phyloP scores from a whole-genome alignment of 2,888 invertebrate genomes.

The Lycophotia porphyrea region DNA sequence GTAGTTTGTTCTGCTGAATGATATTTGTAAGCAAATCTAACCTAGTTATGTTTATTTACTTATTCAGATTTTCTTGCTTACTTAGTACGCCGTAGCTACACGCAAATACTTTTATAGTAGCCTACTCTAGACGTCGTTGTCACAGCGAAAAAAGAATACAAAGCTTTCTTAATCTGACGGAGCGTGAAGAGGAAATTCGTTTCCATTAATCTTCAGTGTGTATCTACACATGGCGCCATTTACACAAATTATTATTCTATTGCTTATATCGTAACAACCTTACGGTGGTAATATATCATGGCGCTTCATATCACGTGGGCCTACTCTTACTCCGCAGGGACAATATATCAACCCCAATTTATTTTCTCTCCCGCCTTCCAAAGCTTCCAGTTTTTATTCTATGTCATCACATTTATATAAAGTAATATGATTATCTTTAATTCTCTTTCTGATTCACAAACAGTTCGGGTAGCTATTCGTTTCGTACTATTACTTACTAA shows the following conservation, averaged over 20 bases:
- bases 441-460: slow-evolving; percentile 39
- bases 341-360: slow-evolving; percentile 84
- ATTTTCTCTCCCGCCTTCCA: slow-evolving; percentile 81
- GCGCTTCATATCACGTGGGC: slow-evolving; percentile 77
- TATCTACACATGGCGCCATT: slow-evolving; percentile 52
- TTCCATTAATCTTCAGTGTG: slow-evolving; percentile 48
- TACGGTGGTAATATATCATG: slow-evolving; percentile 78
- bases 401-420: slow-evolving; percentile 51
- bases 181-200: slow-evolving; percentile 32
- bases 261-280: slow-evolving; percentile 52
- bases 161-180: slow-evolving; percentile 43
- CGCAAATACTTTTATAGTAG: slow-evolving; percentile 20
- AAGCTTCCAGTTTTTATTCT: slow-evolving; percentile 74
- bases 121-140: slow-evolving; percentile 13
- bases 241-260: slow-evolving; percentile 59
- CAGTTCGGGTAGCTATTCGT: slow-evolving; percentile 26
- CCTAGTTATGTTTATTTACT: not conserved
- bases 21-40: slow-evolving; percentile 15
- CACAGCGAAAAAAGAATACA: slow-evolving; percentile 43
- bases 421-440: slow-evolving; percentile 46
- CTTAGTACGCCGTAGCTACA: not conserved
- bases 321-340: slow-evolving; percentile 75
- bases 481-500: slow-evolving; percentile 36
- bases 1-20: slow-evolving; percentile 20
- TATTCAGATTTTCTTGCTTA: slow-evolving; percentile 36